Evolutionary conservation across 2,113 vertebrate genomes (phyloP).

Genomic region (Mola mola): DNA sequence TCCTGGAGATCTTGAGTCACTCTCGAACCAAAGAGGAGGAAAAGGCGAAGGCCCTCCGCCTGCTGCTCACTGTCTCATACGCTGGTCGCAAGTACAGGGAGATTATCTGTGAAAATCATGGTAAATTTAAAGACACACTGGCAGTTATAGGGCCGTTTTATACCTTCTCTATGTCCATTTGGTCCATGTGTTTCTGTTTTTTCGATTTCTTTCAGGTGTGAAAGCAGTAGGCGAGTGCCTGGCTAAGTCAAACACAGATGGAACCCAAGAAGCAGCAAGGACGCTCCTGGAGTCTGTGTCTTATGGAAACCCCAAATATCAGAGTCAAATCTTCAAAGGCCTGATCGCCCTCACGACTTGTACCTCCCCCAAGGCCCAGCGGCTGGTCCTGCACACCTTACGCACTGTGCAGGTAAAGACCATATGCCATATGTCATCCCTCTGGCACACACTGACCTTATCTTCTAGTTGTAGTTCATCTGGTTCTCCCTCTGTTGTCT

Average conservation of each 20-base stretch:
- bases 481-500: background rate
- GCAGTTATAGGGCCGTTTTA: background rate
- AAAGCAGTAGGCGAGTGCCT: constrained; percentile 80
- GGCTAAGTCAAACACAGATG: constrained; percentile 76
- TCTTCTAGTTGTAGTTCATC: too few relatives aligned
- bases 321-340: constrained; percentile 85
- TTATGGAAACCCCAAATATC: constrained; percentile 84
- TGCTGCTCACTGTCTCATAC: constrained; percentile 82
- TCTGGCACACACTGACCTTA: too few relatives aligned
- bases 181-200: background rate
- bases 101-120: constrained; percentile 87
- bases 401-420: constrained; percentile 80
- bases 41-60: constrained; percentile 81
- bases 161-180: background rate
- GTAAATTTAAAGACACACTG: constrained; percentile 54
- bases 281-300: constrained; percentile 82
- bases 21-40: constrained; percentile 79
- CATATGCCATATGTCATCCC: background rate
- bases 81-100: constrained; percentile 87
- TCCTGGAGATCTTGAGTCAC: constrained; percentile 86
- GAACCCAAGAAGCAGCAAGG: constrained; percentile 77
- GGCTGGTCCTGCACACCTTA: constrained; percentile 81
- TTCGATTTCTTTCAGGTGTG: constrained; percentile 75
- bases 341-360: constrained; percentile 80
- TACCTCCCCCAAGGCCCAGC: constrained; percentile 78